phyloP scores from a whole-genome alignment of 2,113 vertebrate species.

The Pitta sordida region DNA sequence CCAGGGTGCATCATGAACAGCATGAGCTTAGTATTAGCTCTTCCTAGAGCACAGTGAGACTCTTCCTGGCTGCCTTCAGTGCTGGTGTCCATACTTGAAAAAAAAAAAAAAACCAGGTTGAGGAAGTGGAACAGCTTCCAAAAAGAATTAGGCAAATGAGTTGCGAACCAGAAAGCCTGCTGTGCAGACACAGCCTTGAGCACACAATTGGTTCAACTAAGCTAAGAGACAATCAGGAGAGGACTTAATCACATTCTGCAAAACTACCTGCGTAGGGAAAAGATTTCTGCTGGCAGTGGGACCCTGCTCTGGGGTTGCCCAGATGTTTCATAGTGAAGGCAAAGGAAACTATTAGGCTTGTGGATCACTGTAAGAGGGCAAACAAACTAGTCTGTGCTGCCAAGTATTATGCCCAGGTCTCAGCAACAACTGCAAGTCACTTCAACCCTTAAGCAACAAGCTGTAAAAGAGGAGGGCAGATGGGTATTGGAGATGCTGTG shows the following conservation, averaged over 20 bases:
- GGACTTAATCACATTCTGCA: not conserved
- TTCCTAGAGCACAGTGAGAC: not conserved
- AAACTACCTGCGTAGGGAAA: not conserved
- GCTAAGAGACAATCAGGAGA: not conserved
- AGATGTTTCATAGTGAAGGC: not conserved
- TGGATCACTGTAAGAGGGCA: not conserved
- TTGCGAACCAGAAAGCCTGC: not conserved
- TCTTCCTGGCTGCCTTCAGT: constrained; percentile 11
- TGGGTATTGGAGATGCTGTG: not conserved
- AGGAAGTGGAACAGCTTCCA: constrained; percentile 38
- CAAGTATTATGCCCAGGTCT: not conserved
- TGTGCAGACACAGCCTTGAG: not conserved
- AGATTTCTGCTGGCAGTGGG: not conserved
- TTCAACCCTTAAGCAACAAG: not conserved
- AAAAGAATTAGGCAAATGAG: constrained; percentile 26
- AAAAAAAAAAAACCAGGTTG: not conserved
- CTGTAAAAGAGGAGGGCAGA: not conserved
- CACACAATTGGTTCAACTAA: not conserved
- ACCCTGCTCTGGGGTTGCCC: not conserved
- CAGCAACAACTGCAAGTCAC: not conserved
- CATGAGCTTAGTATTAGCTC: not conserved
- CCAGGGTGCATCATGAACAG: not conserved
- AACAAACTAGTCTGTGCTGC: not conserved
- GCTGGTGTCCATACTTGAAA: not conserved
- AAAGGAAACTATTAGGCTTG: not conserved